phyloP scores from a whole-genome alignment of 2,113 vertebrate species.

The Anguilla rostrata region DNA sequence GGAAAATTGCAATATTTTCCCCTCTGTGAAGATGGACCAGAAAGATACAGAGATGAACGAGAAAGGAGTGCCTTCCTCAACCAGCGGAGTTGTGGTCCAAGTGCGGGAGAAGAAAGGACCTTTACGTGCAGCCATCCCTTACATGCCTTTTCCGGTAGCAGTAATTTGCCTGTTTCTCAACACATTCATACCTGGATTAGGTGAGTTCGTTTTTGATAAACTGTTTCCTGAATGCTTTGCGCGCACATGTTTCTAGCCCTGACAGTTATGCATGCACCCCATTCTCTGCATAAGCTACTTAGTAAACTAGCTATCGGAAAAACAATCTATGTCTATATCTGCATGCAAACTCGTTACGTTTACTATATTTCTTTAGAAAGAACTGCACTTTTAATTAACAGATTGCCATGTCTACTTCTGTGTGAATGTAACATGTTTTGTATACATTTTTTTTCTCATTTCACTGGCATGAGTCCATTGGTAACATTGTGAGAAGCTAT shows the following conservation, averaged over 20 bases:
- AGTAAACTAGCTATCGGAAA: not conserved
- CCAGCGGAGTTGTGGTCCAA: constrained; percentile 90
- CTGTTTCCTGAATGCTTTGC: not conserved
- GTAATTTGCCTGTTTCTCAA: constrained; percentile 96
- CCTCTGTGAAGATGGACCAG: constrained; percentile 51
- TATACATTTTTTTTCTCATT: not conserved
- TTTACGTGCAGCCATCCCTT: constrained; percentile 90
- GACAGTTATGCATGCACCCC: not conserved
- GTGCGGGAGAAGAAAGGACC: constrained; percentile 94
- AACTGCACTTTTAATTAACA: not conserved
- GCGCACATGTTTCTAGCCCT: not conserved
- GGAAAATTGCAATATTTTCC: not conserved
- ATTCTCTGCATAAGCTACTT: constrained; percentile 1
- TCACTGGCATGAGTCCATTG: not conserved
- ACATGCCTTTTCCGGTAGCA: constrained; percentile 93
- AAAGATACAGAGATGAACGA: constrained; percentile 57
- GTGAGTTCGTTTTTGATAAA: constrained; percentile 68
- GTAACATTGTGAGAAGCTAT: not conserved
- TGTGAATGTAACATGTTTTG: not conserved
- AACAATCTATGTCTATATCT: not conserved
- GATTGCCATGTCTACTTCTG: not conserved
- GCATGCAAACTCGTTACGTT: not conserved
- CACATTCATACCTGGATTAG: constrained; percentile 93
- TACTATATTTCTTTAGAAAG: not conserved
- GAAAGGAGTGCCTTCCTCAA: constrained; percentile 61